Percentiles rank a stretch among this genome's conserved stretches.
These are phyloP conservation scores for Petrocephalus zakoni DNA, from an alignment of 2,113 vertebrate species.

Conservation along the genomic window DNA sequence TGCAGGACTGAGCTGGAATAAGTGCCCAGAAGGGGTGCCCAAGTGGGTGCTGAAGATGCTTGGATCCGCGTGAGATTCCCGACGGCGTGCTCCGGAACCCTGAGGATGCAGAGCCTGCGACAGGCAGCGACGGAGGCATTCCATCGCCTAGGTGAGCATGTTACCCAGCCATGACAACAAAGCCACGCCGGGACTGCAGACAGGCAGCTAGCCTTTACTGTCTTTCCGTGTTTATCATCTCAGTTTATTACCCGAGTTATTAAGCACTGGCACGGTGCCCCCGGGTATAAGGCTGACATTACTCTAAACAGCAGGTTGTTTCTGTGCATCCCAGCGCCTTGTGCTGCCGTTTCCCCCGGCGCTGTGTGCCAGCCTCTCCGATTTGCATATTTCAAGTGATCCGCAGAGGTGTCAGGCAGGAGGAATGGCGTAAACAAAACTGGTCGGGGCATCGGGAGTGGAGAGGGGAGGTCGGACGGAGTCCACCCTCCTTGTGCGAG, in stretches of 20 bases:
- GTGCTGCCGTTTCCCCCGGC: background rate
- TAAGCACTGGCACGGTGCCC: background rate
- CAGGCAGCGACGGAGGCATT: constrained; percentile 56
- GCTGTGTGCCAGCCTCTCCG: background rate
- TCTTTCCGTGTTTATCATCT: background rate
- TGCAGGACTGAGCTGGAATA: background rate
- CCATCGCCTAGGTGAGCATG: constrained; percentile 53
- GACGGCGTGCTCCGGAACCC: background rate
- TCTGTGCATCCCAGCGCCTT: background rate
- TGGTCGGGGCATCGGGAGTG: background rate
- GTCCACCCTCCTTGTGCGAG: background rate
- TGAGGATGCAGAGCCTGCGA: constrained; percentile 53
- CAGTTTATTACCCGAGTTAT: background rate
- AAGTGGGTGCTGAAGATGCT: constrained; percentile 26
- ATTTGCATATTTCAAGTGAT: background rate
- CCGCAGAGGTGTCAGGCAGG: background rate
- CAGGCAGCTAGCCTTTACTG: background rate
- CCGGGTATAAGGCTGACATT: background rate
- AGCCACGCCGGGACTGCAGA: background rate
- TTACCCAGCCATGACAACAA: background rate
- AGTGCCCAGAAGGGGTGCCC: constrained; percentile 7
- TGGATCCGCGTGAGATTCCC: constrained; percentile 8
- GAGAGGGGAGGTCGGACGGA: background rate
- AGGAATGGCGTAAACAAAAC: background rate
- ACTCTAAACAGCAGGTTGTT: background rate